Base-by-base conservation (phyloP, 2,797 vertebrate species). In the Apogon talboti region DNA sequence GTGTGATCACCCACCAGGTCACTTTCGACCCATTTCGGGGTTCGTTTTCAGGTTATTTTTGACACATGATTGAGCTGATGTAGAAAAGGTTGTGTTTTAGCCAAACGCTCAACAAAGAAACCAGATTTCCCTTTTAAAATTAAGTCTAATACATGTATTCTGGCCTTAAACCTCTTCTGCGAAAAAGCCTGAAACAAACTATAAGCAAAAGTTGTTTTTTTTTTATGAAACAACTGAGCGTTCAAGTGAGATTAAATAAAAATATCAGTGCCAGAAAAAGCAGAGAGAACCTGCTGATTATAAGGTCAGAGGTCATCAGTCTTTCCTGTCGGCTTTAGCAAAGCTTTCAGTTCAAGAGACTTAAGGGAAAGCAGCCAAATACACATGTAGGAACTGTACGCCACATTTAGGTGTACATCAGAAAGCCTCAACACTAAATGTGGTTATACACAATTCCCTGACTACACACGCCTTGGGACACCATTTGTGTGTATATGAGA, bases 261-360 rank as follows among this genome's bases (percentile, higher is more conserved):
- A 7, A 33, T 33, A 33, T 33, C 6, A 33, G 3, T 33, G 30
- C 30, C 30, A 33, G 30, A 33, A 33, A 33, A 33, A 6, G 19
- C 37, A 55, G 30, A 30, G 30, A 68, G 50, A 13, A 42, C 21
- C n/a, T 50, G 51, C 71, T 61, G 71, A 77, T 79, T 76, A 72
- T 52, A 66, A 72, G 63, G 72, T 74, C 71, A 80, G 67, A 66
- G 76, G 79, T 79, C 70, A 74, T 48, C 47, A 10, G 55, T 68
- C 38, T 44, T 66, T 52, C 56, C 35, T n/a, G 28, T 59, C 71
- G 79, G 37, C 46, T 71, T 75, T 61, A 65, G 47, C 58, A 51
- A 81, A 67, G 59, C 70, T 62, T 66, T 54, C 47, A 53, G 47
- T 60, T 64, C 73, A 60, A 80, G 71, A 78, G 72, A 38, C 58